These are phyloP conservation scores for Puffinus mauretanicus DNA, from an alignment of 2,113 vertebrate genomes.

Conservation along the genomic window DNA sequence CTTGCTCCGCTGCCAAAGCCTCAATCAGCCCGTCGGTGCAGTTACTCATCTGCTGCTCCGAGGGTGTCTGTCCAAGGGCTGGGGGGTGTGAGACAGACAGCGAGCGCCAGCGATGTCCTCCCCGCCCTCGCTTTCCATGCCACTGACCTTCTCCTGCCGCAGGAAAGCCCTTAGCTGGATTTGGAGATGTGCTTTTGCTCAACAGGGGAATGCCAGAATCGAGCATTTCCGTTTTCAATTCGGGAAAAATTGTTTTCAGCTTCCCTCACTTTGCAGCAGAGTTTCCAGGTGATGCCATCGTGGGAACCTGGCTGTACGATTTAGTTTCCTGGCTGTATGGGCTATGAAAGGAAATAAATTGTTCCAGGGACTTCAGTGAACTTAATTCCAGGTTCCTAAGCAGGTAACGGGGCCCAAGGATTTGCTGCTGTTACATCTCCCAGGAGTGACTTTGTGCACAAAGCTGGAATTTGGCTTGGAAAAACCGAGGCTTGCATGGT, in stretches of 20 bases:
- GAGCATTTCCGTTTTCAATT: neutral
- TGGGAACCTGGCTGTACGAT: neutral
- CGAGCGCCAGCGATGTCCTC: accelerated
- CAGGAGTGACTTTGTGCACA: neutral
- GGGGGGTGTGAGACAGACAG: neutral
- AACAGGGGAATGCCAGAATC: accelerated
- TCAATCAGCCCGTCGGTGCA: neutral
- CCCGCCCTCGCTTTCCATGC: accelerated
- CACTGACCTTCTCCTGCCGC: neutral
- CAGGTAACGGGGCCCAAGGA: neutral
- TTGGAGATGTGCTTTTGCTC: neutral
- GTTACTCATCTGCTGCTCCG: neutral
- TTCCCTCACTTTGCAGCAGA: neutral
- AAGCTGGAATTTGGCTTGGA: neutral
- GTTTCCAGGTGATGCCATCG: neutral
- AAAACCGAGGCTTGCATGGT: accelerated
- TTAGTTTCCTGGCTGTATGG: neutral
- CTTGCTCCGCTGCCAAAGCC: neutral
- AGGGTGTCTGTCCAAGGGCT: neutral
- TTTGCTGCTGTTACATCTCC: neutral
- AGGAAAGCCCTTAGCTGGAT: accelerated
- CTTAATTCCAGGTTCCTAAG: neutral
- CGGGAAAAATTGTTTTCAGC: neutral
- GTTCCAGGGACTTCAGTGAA: neutral
- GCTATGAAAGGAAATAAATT: neutral